Base-by-base conservation (phyloP, 2,113 vertebrate genomes). In the Lampris incognitus region DNA sequence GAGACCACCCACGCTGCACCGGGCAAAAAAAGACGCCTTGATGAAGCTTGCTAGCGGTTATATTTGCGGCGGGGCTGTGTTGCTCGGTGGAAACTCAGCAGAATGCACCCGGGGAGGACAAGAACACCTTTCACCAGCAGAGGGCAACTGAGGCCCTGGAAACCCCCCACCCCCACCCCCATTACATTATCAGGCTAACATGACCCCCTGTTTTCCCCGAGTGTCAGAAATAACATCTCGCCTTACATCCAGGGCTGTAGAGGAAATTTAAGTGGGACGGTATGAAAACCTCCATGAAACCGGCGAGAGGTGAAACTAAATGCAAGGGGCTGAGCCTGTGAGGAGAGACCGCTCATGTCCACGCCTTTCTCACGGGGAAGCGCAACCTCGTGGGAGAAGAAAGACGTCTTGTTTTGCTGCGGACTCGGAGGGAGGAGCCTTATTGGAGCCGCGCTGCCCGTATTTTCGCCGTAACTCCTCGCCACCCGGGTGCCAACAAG, bases 181-280 rank as follows among this genome's bases (percentile, higher is more conserved):
- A 46, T 74, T 58, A 68, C 58, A 38, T 88, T 81, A 85, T 76
- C 70, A 66, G 74, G 74, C 77, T 81, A 79, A 68, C 71, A 51
- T 69, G 84, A 79, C 69, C 81, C 86, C 79, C 82, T 85, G 44
- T 59, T 85, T 89, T 88, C 82, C 85, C 81, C 59, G 55, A 83
- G 87, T 89, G 91, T 91, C 87, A 92, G 88, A 93, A 92, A 92
- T 87, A 93, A 92, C 87, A 91, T 88, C 83, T 92, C 88, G 74
- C 11, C 52, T 92, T 91, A 92, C 91, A 79, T 88, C 86, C 88
- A 88, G 74, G 79, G 81, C 82, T 85, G 72, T 71, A 67, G 72
- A 81, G 74, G 90, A 88, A 87, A 92, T 87, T 88, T 88, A 85
- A 93, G 89, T 60, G 88, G 86, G 85, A 76, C 87, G 87, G 90